phyloP scores from a whole-genome alignment of 2,113 vertebrate species.

The Platysternon megacephalum region DNA sequence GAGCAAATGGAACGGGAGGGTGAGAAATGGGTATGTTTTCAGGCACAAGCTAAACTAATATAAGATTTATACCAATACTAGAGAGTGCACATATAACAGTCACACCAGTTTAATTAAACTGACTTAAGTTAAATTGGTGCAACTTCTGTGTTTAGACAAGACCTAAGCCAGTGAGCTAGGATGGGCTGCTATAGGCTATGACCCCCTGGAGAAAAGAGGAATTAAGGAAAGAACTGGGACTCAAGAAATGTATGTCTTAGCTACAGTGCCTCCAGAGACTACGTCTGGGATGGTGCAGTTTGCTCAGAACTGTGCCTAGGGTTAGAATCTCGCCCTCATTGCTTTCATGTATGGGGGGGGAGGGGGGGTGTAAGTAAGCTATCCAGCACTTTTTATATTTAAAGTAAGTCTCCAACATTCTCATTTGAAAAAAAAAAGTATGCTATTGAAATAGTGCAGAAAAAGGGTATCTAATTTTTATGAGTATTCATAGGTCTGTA shows the following conservation, averaged over 20 bases:
- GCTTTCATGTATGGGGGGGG: not conserved
- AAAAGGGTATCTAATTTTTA: slow-evolving; percentile 28
- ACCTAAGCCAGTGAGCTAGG: not conserved
- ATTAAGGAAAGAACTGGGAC: not conserved
- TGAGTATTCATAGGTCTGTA: not conserved
- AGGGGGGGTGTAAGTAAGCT: not conserved
- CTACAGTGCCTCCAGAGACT: not conserved
- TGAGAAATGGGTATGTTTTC: not conserved
- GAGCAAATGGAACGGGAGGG: not conserved
- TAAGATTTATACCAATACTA: not conserved
- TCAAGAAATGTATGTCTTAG: not conserved
- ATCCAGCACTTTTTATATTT: not conserved
- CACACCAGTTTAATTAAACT: not conserved
- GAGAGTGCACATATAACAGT: not conserved
- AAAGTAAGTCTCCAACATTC: not conserved
- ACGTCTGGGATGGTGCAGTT: not conserved
- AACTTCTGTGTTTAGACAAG: not conserved
- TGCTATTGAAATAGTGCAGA: not conserved
- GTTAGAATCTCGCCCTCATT: slow-evolving; percentile 9
- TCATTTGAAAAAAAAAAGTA: not conserved
- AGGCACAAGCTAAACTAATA: not conserved
- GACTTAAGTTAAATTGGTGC: fast-evolving
- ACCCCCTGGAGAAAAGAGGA: fast-evolving
- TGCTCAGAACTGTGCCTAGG: not conserved
- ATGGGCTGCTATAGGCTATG: not conserved